Base-by-base conservation (phyloP, 2,797 vertebrate species). In the Graptemys geographica region DNA sequence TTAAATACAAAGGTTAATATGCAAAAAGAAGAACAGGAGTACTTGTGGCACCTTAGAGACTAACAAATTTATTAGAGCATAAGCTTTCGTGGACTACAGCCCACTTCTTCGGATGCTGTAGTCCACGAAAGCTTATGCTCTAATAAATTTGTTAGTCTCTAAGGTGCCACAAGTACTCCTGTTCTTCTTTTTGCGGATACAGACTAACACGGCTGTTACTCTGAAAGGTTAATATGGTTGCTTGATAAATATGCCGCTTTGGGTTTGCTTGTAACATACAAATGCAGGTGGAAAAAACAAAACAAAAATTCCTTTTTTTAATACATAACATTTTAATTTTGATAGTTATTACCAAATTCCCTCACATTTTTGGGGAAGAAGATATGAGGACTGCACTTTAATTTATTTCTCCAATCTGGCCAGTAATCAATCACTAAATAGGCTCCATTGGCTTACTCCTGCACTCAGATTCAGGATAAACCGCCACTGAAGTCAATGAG, bases 151-250 rank as follows among this genome's bases (percentile, higher is more conserved):
- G n/a, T n/a, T n/a, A n/a, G n/a, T n/a, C n/a, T n/a, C n/a, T n/a
- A n/a, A n/a, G n/a, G n/a, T n/a, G n/a, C n/a, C n/a, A n/a, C n/a
- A n/a, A n/a, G n/a, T n/a, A n/a, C n/a, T n/a, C n/a, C n/a, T n/a
- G n/a, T n/a, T n/a, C n/a, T n/a, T n/a, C n/a, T n/a, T n/a, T n/a
- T n/a, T n/a, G n/a, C n/a, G n/a, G n/a, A n/a, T n/a, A n/a, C n/a
- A n/a, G n/a, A n/a, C n/a, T n/a, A n/a, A n/a, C n/a, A n/a, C n/a
- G n/a, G n/a, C n/a, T n/a, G n/a, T n/a, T n/a, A n/a, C n/a, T n/a
- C n/a, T n/a, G n/a, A 91, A 97, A 97, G 96, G 15, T 1, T 91
- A 97, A 95, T 91, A 91, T 76, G 94, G 84, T 96, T 96, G 79
- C 87, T 96, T 51, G 94, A 94, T 90, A 89, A 96, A 94, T 87